Evolutionary conservation across 2,797 vertebrate genomes (phyloP).

Genomic region (Prunella strophiata): DNA sequence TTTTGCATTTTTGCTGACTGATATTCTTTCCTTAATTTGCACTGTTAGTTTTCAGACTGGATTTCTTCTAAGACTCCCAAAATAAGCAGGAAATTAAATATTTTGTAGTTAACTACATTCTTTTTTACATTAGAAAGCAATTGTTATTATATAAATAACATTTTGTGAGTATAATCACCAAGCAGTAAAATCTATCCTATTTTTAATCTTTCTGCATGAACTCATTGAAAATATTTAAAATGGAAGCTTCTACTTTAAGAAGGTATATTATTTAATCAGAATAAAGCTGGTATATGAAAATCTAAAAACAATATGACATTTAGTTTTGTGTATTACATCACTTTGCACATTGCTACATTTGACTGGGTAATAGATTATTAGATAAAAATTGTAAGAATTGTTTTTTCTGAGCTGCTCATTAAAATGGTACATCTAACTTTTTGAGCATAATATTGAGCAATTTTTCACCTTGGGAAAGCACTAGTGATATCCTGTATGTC

Average conservation of each 20-base stretch:
- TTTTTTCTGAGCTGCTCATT: neutral
- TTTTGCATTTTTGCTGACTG: neutral
- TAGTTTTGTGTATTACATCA: neutral
- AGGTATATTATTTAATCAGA: neutral
- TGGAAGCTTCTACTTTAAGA: neutral
- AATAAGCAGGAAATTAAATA: neutral
- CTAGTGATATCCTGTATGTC: neutral
- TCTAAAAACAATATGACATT: neutral
- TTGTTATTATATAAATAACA: neutral
- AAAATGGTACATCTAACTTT: neutral
- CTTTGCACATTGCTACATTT: neutral
- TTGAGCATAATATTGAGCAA: neutral
- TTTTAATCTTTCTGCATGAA: neutral
- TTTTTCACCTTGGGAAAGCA: neutral
- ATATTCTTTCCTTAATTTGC: neutral
- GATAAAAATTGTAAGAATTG: neutral
- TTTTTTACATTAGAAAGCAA: neutral
- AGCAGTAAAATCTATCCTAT: neutral
- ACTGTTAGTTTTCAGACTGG: neutral
- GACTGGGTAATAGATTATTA: neutral
- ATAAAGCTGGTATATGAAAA: neutral
- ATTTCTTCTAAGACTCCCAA: neutral
- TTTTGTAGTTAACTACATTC: neutral
- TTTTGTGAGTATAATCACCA: neutral
- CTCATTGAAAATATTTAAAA: neutral